Percentiles rank a stretch among this genome's conserved stretches.
Evolutionary conservation across 2,888 invertebrate genomes (phyloP).

Genomic region (Polydrusus tereticollis): DNA sequence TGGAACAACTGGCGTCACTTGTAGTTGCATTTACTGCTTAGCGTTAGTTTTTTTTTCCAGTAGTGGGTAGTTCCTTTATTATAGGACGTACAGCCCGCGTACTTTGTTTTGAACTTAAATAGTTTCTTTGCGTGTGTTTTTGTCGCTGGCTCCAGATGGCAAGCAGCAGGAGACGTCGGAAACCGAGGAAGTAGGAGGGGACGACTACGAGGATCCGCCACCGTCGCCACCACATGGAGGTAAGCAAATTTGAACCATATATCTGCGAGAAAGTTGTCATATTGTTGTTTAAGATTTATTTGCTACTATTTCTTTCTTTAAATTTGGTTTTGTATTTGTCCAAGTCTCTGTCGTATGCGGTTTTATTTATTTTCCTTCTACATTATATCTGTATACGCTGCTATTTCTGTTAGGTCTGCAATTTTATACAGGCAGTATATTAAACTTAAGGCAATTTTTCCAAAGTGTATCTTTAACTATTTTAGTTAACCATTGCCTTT

Average conservation of each 20-base stretch:
- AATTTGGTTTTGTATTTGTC: no score
- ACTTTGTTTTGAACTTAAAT: slow-evolving; percentile 70
- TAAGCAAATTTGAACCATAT: slow-evolving; percentile 42
- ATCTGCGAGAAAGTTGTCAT: background rate
- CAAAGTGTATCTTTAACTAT: no score
- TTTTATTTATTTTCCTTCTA: no score
- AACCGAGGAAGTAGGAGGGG: slow-evolving; percentile 66
- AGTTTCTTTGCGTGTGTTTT: slow-evolving; percentile 79
- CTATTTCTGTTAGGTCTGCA: no score
- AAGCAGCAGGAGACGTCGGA: slow-evolving; percentile 56
- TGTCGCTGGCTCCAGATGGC: slow-evolving; percentile 82
- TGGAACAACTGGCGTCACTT: no score
- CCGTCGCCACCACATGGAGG: slow-evolving; percentile 61
- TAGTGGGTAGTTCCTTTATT: slow-evolving; percentile 48
- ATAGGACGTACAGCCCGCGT: slow-evolving; percentile 56
- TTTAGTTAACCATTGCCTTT: no score
- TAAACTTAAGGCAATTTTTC: no score
- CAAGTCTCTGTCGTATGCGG: no score
- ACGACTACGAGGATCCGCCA: slow-evolving; percentile 66
- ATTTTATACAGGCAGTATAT: no score
- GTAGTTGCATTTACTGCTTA: background rate
- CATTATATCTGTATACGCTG: no score
- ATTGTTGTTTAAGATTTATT: no score
- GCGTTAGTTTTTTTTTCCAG: slow-evolving; percentile 19
- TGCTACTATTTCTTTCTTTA: no score